phyloP scores from a whole-genome alignment of 2,113 vertebrate genomes.

The Pelmatolapia mariae region DNA sequence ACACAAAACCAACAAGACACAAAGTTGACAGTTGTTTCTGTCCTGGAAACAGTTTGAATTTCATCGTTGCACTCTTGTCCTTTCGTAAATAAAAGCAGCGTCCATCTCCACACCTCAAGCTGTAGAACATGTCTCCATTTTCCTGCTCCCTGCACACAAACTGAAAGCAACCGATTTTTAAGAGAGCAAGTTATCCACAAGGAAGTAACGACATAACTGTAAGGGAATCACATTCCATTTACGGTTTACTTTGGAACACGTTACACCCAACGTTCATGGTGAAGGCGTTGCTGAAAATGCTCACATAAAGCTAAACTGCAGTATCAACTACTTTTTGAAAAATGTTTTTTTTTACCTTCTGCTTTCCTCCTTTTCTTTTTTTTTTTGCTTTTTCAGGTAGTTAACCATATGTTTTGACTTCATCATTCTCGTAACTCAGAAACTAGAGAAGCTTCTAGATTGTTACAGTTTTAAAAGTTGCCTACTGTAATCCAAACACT shows the following conservation, averaged over 20 bases:
- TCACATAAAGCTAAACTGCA: background rate
- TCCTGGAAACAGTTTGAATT: background rate
- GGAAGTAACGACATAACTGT: background rate
- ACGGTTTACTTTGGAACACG: background rate
- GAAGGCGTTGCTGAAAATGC: background rate
- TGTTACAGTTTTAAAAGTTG: background rate
- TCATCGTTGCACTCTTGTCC: fast-evolving
- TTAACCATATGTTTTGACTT: background rate
- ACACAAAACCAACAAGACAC: background rate
- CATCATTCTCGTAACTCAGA: background rate
- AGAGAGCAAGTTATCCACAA: background rate
- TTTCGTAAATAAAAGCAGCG: background rate
- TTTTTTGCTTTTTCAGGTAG: background rate
- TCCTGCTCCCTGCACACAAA: background rate
- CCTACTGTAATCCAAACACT: background rate
- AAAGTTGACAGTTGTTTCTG: background rate
- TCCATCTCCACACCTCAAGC: background rate
- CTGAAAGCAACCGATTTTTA: background rate
- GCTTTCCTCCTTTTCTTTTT: background rate
- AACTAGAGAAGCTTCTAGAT: background rate
- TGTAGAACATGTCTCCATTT: background rate
- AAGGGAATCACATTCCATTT: background rate
- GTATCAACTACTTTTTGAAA: background rate
- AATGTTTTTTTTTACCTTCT: background rate
- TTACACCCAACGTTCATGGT: background rate